A percentile compares a stretch with the other conserved stretches of the same genome.
phyloP scores from a whole-genome alignment of 2,113 vertebrate genomes.

The Butorides virescens region DNA sequence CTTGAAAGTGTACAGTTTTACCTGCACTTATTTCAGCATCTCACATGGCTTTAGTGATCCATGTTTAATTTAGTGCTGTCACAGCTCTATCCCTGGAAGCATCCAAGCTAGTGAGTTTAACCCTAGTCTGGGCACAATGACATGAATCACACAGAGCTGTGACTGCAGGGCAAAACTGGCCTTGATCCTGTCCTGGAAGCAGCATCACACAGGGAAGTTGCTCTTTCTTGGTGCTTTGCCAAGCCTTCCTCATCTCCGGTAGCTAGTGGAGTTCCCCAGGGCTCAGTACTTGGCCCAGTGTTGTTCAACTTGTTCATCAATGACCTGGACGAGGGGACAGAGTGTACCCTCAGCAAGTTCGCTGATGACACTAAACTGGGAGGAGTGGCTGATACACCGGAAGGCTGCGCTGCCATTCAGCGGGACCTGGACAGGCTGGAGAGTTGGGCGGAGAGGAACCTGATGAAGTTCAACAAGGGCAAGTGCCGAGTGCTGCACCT shows the following conservation, averaged over 20 bases:
- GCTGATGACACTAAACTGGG: too few relatives aligned
- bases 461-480: too few relatives aligned
- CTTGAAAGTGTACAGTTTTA: not conserved
- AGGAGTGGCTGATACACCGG: too few relatives aligned
- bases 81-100: not conserved
- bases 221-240: not conserved
- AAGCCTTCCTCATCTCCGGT: not conserved
- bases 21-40: not conserved
- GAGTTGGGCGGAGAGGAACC: too few relatives aligned
- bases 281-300: too few relatives aligned
- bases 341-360: too few relatives aligned
- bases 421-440: too few relatives aligned
- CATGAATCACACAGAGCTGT: not conserved
- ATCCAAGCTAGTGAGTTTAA: not conserved
- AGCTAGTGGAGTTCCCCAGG: too few relatives aligned
- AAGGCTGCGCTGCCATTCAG: too few relatives aligned
- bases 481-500: too few relatives aligned
- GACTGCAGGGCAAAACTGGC: not conserved
- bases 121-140: not conserved
- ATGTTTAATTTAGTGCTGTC: not conserved
- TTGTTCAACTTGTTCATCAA: too few relatives aligned
- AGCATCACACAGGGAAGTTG: accelerated
- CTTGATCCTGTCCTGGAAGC: not conserved
- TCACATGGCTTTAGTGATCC: not conserved
- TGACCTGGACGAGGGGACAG: too few relatives aligned